A percentile compares a stretch with the other conserved stretches of the same genome.
Evolutionary conservation across 2,113 vertebrate genomes (phyloP).

Genomic region (Eira barbara): DNA sequence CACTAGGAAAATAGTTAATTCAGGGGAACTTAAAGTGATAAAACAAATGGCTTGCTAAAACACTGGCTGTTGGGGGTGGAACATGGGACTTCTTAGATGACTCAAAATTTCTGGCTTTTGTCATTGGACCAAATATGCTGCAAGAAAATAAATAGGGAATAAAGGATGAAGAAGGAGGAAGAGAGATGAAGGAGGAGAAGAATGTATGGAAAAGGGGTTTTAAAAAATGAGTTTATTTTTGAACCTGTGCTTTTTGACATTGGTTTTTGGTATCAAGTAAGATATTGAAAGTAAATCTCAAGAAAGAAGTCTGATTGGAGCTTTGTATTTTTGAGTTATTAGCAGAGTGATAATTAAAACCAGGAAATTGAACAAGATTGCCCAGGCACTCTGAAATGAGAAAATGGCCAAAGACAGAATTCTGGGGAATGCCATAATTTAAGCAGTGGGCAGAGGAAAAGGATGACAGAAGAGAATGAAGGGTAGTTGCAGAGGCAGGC

Average conservation of each 20-base stretch:
- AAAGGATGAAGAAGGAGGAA: neutral
- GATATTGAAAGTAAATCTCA: neutral
- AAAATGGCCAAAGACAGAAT: neutral
- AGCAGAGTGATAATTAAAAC: neutral
- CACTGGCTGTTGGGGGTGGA: neutral
- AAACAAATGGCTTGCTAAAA: neutral
- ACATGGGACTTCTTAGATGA: neutral
- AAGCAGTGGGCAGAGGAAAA: neutral
- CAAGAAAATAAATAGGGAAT: neutral
- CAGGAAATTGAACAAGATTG: neutral
- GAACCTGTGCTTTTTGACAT: neutral
- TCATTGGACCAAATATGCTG: neutral
- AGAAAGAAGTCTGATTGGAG: neutral
- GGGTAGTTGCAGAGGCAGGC: neutral
- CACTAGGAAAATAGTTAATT: neutral
- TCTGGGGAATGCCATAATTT: neutral
- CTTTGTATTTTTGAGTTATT: neutral
- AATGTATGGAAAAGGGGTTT: neutral
- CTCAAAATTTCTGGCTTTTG: neutral
- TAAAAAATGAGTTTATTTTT: neutral
- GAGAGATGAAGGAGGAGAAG: neutral
- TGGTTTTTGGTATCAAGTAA: neutral
- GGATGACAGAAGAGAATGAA: neutral
- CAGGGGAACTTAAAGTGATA: neutral
- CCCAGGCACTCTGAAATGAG: neutral